These are phyloP conservation scores for Harpagoxenus sublaevis DNA, from an alignment of 2,888 invertebrate species.

Conservation along the genomic window DNA sequence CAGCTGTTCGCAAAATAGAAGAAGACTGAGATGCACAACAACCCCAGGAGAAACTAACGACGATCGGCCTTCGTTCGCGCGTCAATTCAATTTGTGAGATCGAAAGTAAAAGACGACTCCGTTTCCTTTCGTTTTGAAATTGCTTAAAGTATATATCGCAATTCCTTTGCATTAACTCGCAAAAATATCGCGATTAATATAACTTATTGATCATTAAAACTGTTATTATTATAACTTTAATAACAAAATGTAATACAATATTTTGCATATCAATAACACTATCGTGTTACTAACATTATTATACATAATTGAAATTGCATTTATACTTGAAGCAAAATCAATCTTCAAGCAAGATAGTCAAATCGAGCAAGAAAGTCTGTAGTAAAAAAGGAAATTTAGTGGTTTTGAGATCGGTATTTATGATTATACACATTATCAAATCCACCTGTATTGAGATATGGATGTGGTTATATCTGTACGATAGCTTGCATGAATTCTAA, in stretches of 20 bases:
- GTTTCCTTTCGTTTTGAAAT: slow-evolving; percentile 3
- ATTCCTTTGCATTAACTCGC: background rate
- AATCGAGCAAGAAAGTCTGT: background rate
- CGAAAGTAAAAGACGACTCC: background rate
- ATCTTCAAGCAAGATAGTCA: background rate
- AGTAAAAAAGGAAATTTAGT: background rate
- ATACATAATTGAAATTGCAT: background rate
- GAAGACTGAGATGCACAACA: background rate
- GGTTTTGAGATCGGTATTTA: background rate
- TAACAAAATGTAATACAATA: background rate
- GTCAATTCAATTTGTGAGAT: slow-evolving; percentile 10
- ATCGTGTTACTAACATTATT: background rate
- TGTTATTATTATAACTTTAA: background rate
- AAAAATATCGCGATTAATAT: background rate
- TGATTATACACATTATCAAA: too few relatives aligned
- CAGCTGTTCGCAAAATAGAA: slow-evolving; percentile 34
- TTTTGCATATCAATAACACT: background rate
- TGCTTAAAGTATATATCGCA: background rate
- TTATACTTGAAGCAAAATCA: background rate
- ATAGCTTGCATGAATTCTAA: background rate
- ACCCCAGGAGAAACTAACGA: background rate
- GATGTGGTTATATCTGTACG: background rate
- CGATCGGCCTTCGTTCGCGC: background rate
- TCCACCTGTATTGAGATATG: background rate
- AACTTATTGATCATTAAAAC: slow-evolving; percentile 4